phyloP scores from a whole-genome alignment of 2,113 vertebrate species.

The Ondatra zibethicus region DNA sequence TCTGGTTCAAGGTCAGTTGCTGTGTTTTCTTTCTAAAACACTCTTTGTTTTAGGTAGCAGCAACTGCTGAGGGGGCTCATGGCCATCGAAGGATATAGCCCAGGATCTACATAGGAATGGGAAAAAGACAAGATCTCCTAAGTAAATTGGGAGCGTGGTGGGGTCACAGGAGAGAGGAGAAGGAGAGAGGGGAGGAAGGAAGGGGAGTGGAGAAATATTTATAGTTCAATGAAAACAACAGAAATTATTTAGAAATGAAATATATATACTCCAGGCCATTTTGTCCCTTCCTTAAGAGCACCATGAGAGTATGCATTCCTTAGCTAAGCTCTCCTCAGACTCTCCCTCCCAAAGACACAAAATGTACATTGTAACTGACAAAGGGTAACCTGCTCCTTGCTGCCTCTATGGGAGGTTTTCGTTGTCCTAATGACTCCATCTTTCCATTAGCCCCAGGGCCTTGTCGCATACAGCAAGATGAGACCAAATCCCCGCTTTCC shows the following conservation, averaged over 20 bases:
- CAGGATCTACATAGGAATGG: background rate
- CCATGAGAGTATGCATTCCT: background rate
- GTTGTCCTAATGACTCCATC: background rate
- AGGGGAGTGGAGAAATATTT: too few species aligned
- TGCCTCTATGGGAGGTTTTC: background rate
- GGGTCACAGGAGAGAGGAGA: too few species aligned
- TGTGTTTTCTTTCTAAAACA: background rate
- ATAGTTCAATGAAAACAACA: too few species aligned
- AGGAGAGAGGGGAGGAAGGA: too few species aligned
- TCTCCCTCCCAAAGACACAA: background rate
- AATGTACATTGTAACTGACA: background rate
- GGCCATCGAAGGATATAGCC: background rate
- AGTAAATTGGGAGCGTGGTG: too few species aligned
- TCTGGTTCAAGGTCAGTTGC: background rate
- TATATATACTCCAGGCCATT: background rate
- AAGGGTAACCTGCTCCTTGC: background rate
- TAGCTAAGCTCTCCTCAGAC: background rate
- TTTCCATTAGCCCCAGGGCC: background rate
- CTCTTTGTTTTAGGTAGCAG: background rate
- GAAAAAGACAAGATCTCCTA: too few species aligned
- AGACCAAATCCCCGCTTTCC: background rate
- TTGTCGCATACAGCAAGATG: constrained; percentile 4
- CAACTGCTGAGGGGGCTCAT: background rate
- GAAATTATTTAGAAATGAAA: too few species aligned
- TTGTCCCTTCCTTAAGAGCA: background rate